Evolutionary conservation across 2,113 vertebrate species (phyloP).

Genomic region (Elephantulus edwardii): DNA sequence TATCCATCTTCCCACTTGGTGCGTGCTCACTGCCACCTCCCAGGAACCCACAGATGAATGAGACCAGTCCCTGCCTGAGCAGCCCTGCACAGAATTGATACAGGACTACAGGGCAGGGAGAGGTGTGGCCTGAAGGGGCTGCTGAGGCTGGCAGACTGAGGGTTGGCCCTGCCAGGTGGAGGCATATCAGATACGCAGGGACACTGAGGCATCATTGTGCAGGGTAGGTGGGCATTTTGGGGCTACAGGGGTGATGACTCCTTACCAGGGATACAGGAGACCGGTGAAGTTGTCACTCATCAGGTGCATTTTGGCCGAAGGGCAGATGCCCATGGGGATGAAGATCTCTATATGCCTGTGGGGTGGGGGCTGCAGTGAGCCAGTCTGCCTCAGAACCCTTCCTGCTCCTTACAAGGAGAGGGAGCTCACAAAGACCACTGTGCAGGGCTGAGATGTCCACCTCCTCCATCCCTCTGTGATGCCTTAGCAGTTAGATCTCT

Average conservation of each 20-base stretch:
- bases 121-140: too few relatives aligned
- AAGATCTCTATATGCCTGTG: conserved; percentile 54
- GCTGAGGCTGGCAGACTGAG: neutral
- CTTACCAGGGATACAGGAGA: conserved; percentile 55
- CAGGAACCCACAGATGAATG: neutral
- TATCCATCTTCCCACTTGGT: neutral
- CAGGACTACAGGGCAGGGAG: neutral
- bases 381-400: neutral
- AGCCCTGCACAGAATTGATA: neutral
- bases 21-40: neutral
- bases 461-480: neutral
- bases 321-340: conserved; percentile 66
- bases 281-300: conserved; percentile 59
- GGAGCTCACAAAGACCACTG: neutral
- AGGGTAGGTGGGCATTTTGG: neutral
- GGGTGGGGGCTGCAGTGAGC: neutral
- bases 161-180: neutral
- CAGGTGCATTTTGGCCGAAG: neutral
- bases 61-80: neutral
- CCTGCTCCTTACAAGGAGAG: neutral
- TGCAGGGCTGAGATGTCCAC: neutral
- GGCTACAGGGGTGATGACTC: neutral
- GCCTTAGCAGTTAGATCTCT: neutral
- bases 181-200: neutral
- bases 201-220: neutral